Evolutionary conservation across 2,888 invertebrate genomes (phyloP).

Genomic region (Capitulum mitella): DNA sequence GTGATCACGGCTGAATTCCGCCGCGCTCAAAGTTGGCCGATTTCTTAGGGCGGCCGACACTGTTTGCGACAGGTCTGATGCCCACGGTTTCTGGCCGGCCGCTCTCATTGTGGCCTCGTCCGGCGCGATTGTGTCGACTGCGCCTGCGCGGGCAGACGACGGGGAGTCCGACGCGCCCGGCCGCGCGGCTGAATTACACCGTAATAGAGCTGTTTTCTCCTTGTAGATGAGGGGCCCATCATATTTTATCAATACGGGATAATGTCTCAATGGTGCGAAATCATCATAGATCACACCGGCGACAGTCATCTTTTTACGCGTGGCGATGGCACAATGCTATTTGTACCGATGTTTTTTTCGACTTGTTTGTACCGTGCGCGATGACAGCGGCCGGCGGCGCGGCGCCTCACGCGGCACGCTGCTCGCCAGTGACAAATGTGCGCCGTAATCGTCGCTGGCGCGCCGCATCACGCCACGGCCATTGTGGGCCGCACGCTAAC

Average conservation of each 20-base stretch:
- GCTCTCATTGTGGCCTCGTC: neutral
- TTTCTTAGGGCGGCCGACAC: slow-evolving; percentile 11
- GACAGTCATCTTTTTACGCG: slow-evolving; percentile 23
- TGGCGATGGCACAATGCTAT: slow-evolving; percentile 7
- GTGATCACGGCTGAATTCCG: slow-evolving; percentile 11
- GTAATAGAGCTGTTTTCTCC: slow-evolving; percentile 24
- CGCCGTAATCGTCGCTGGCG: neutral
- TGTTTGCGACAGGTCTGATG: slow-evolving; percentile 15
- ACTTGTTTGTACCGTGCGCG: neutral
- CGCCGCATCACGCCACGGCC: slow-evolving; percentile 13
- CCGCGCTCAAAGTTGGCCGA: neutral
- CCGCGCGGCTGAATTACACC: neutral
- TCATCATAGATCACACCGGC: slow-evolving; percentile 11
- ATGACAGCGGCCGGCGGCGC: slow-evolving; percentile 2
- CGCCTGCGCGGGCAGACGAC: neutral
- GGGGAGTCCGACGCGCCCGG: neutral
- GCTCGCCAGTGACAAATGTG: slow-evolving; percentile 7
- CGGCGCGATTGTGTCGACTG: neutral
- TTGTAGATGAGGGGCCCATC: slow-evolving; percentile 22
- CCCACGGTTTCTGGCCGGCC: slow-evolving; percentile 2
- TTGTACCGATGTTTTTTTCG: slow-evolving; percentile 23
- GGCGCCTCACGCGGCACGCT: neutral
- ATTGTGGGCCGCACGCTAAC: neutral
- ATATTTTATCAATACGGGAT: slow-evolving; percentile 24
- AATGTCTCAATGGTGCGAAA: slow-evolving; percentile 18